phyloP scores from a whole-genome alignment of 1,140 invertebrate species.

The Drosophila pruinosa region DNA sequence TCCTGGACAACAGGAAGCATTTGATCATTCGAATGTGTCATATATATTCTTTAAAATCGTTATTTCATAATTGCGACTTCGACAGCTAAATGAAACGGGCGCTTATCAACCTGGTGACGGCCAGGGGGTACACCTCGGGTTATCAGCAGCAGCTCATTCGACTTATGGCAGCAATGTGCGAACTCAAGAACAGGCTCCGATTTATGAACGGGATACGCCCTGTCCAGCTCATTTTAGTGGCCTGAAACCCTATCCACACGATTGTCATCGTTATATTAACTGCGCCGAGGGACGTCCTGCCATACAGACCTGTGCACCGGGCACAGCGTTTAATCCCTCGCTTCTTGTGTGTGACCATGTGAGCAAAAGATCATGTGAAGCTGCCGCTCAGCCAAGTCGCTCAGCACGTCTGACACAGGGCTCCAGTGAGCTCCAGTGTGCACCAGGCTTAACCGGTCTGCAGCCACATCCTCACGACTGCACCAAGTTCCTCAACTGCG shows the following conservation, averaged over 20 bases:
- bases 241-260: constrained; percentile 85
- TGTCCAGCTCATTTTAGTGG: constrained; percentile 85
- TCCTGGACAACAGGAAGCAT: constrained; percentile 13
- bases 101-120: constrained; percentile 61
- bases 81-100: constrained; percentile 49
- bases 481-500: constrained; percentile 87
- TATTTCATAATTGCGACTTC: constrained; percentile 55
- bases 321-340: constrained; percentile 87
- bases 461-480: constrained; percentile 87
- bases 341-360: constrained; percentile 87
- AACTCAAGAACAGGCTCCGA: constrained; percentile 42
- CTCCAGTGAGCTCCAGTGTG: constrained; percentile 78
- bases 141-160: constrained; percentile 49
- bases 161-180: constrained; percentile 23
- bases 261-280: constrained; percentile 88
- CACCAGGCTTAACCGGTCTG: constrained; percentile 83
- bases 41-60: background rate
- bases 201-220: constrained; percentile 60
- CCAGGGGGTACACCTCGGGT: too few species aligned
- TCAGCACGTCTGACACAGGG: constrained; percentile 38
- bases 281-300: constrained; percentile 86
- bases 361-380: constrained; percentile 26
- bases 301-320: constrained; percentile 86
- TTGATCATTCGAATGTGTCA: background rate
- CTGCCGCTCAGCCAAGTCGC: background rate